Conservation (phyloP, 2,888 invertebrate genomes). For the Eristalinus sepulchralis region DNA sequence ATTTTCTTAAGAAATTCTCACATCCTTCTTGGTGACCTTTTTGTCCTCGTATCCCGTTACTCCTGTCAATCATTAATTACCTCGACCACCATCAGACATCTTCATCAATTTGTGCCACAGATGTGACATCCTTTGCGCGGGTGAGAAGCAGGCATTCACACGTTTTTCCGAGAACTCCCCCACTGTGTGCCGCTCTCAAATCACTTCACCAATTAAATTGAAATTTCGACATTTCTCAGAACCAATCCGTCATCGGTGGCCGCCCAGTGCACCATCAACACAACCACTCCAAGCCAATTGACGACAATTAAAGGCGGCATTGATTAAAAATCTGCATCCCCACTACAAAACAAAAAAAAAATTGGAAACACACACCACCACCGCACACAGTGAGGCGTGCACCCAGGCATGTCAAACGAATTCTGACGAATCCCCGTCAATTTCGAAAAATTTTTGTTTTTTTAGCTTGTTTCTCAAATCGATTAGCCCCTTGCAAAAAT, state of each 20-base stretch:
- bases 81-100: neutral
- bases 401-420: conserved; percentile 2
- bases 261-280: conserved; percentile 1
- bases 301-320: conserved; percentile 54
- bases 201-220: conserved; percentile 50
- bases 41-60: neutral
- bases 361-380: neutral
- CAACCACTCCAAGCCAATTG: conserved; percentile 54
- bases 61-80: conserved; percentile 55
- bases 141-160: neutral
- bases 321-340: conserved; percentile 39
- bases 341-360: neutral
- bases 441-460: neutral
- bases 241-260: conserved; percentile 49
- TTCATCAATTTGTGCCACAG: neutral
- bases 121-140: neutral
- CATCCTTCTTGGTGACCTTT: neutral
- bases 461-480: conserved; percentile 2
- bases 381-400: neutral
- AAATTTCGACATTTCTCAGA: conserved; percentile 45
- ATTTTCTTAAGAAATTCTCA: no score
- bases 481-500: conserved; percentile 34
- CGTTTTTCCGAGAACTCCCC: neutral
- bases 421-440: conserved; percentile 20
- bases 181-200: neutral